Percentiles rank a stretch among this genome's conserved stretches.
Evolutionary conservation across 2,797 vertebrate species (phyloP).

Genomic region (Remorina albescens): DNA sequence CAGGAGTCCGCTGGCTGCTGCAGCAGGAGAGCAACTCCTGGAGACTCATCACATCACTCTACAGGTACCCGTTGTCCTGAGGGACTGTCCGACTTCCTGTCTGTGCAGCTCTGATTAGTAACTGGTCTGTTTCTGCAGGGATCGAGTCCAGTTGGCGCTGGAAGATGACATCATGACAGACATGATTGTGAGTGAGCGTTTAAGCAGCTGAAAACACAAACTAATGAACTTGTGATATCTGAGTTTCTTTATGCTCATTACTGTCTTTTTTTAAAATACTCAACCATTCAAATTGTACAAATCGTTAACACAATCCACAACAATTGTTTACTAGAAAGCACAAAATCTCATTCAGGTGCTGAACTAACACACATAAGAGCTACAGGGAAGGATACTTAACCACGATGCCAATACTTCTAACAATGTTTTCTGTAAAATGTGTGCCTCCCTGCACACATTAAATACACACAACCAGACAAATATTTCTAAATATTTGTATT

Average conservation of each 20-base stretch:
- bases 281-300: too few species aligned
- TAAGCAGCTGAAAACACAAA: not conserved
- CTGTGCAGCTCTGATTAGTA: not conserved
- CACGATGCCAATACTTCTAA: too few species aligned
- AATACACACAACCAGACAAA: too few species aligned
- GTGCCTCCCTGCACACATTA: too few species aligned
- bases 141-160: constrained; percentile 92
- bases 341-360: too few species aligned
- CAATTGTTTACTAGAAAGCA: too few species aligned
- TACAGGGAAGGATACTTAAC: too few species aligned
- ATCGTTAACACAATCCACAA: too few species aligned
- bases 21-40: constrained; percentile 96
- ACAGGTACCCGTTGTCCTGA: constrained; percentile 84
- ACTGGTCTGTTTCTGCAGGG: constrained; percentile 83
- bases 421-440: too few species aligned
- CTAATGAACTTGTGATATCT: not conserved
- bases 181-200: constrained; percentile 86
- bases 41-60: constrained; percentile 94
- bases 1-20: constrained; percentile 95
- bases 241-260: not conserved
- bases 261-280: too few species aligned
- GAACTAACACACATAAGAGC: too few species aligned
- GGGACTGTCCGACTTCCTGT: not conserved
- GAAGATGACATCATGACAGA: constrained; percentile 94
- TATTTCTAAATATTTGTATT: too few species aligned